These are phyloP conservation scores for Habrosyne pyritoides DNA, from an alignment of 2,888 invertebrate genomes.

Conservation along the genomic window DNA sequence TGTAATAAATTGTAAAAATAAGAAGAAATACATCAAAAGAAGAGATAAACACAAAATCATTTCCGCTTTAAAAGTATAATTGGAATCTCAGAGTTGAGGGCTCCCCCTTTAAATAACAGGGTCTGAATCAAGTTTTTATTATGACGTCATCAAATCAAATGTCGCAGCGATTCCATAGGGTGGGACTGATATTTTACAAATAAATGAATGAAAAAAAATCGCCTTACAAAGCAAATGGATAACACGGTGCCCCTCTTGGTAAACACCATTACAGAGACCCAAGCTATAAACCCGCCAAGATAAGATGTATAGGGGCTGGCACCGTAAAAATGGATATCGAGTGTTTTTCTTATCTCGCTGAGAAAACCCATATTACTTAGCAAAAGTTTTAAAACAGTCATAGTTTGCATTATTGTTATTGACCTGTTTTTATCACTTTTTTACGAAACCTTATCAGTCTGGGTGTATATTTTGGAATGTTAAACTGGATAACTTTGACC, in stretches of 20 bases:
- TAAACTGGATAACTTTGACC: too few relatives aligned
- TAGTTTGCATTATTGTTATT: background rate
- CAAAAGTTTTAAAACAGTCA: constrained; percentile 17
- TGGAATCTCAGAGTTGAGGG: constrained; percentile 27
- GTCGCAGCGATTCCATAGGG: constrained; percentile 26
- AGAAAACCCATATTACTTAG: constrained; percentile 29
- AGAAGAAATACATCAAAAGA: constrained; percentile 26
- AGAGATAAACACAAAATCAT: constrained; percentile 20
- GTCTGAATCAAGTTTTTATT: constrained; percentile 28
- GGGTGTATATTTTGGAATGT: too few relatives aligned
- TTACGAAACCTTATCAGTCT: too few relatives aligned
- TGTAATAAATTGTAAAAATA: constrained; percentile 25
- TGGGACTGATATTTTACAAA: constrained; percentile 35
- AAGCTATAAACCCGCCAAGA: constrained; percentile 62
- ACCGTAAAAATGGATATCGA: constrained; percentile 58
- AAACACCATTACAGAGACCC: constrained; percentile 64
- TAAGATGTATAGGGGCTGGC: constrained; percentile 62
- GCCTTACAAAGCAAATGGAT: constrained; percentile 30
- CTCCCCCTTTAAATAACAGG: constrained; percentile 34
- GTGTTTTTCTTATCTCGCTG: constrained; percentile 49
- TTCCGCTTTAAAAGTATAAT: constrained; percentile 35
- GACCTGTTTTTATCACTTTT: background rate
- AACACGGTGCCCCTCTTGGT: constrained; percentile 43
- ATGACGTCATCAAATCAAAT: constrained; percentile 38
- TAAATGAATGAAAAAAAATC: constrained; percentile 54